A percentile compares a stretch with the other conserved stretches of the same genome.
phyloP scores from a whole-genome alignment of 2,888 invertebrate genomes.

The Epinotia brunnichana region DNA sequence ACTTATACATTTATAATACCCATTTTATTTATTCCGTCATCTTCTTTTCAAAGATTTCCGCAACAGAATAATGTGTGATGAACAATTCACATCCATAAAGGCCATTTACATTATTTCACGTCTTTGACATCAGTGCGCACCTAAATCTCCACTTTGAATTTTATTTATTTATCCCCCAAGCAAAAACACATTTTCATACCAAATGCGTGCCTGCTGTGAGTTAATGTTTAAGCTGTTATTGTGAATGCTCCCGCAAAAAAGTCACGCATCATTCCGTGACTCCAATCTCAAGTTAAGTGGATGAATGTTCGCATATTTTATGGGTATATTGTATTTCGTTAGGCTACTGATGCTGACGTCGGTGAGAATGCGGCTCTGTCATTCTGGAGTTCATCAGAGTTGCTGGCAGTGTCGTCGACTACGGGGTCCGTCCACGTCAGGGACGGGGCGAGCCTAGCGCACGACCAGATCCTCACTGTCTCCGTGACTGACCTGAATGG shows the following conservation, averaged over 20 bases:
- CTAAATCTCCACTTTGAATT: constrained; percentile 10
- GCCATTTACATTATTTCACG: constrained; percentile 23
- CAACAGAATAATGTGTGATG: background rate
- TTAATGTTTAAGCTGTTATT: constrained; percentile 39
- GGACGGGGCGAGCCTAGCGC: constrained; percentile 64
- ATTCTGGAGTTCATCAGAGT: constrained; percentile 69
- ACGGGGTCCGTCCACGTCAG: constrained; percentile 84
- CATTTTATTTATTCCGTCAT: background rate
- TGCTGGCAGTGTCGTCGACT: constrained; percentile 81
- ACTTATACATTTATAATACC: background rate
- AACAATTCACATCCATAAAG: background rate
- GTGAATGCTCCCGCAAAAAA: constrained; percentile 38
- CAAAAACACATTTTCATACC: constrained; percentile 30
- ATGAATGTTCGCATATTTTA: constrained; percentile 35
- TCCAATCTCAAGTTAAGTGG: constrained; percentile 40
- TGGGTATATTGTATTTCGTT: constrained; percentile 45
- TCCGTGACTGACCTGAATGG: constrained; percentile 75
- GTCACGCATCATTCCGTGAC: constrained; percentile 43
- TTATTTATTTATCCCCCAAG: background rate
- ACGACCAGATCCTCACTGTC: constrained; percentile 63
- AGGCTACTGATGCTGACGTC: constrained; percentile 84
- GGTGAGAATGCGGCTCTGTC: constrained; percentile 79
- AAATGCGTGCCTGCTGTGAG: constrained; percentile 26
- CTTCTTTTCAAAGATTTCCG: background rate
- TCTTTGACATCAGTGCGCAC: constrained; percentile 14